Evolutionary conservation across 1,140 invertebrate species (phyloP).

Genomic region (Drosophila bocqueti): DNA sequence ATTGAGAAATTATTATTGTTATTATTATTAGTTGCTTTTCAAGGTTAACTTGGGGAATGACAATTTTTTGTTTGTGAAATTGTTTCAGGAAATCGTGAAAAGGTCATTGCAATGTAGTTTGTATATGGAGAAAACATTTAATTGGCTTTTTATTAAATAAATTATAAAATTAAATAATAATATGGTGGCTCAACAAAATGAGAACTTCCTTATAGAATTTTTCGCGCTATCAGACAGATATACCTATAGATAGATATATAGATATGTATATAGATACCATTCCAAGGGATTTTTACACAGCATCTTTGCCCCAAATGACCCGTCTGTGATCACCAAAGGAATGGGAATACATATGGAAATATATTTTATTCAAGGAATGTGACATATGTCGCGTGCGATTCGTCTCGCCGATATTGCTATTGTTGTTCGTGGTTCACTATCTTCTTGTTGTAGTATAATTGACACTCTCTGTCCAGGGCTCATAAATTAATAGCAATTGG

Average conservation of each 20-base stretch:
- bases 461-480: constrained; percentile 41
- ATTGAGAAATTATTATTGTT: constrained; percentile 17
- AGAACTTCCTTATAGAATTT: not conserved
- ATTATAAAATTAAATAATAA: not conserved
- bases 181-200: not conserved
- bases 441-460: constrained; percentile 43
- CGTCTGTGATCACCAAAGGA: constrained; percentile 14
- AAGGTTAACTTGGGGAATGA: constrained; percentile 12
- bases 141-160: not conserved
- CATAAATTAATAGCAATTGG: constrained; percentile 56
- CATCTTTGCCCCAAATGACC: constrained; percentile 26
- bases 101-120: not conserved
- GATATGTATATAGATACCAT: too few species aligned
- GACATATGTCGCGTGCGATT: constrained; percentile 46
- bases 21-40: constrained; percentile 2
- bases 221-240: not conserved
- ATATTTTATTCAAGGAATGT: constrained; percentile 23
- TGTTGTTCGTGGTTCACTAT: constrained; percentile 20
- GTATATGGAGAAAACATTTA: not conserved
- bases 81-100: not conserved
- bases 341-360: constrained; percentile 27
- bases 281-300: not conserved
- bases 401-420: constrained; percentile 32
- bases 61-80: not conserved
- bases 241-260: too few species aligned